A percentile compares a stretch with the other conserved stretches of the same genome.
Evolutionary conservation across 1,140 invertebrate genomes (phyloP).

Genomic region (Phthorimaea operculella): DNA sequence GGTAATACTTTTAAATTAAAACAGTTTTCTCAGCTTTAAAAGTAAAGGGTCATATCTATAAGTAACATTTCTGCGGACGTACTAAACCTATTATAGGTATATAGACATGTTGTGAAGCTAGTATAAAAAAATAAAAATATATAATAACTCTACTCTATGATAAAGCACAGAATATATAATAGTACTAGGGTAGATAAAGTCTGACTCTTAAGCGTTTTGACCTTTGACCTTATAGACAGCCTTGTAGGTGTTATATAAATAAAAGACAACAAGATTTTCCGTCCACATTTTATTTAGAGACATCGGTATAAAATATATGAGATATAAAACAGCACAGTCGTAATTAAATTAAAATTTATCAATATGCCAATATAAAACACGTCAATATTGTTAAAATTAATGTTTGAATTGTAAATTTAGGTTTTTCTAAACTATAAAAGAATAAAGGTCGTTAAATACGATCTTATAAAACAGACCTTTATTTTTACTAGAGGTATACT

Average conservation of each 20-base stretch:
- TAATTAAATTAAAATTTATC: slow-evolving; percentile 60
- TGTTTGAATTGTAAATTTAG: slow-evolving; percentile 29
- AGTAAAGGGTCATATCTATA: too few species aligned
- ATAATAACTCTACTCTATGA: too few species aligned
- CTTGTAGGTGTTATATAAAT: slow-evolving; percentile 14
- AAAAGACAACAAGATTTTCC: slow-evolving; percentile 21
- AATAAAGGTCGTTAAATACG: not conserved
- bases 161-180: too few species aligned
- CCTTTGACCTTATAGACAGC: too few species aligned
- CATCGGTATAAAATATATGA: slow-evolving; percentile 67
- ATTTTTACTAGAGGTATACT: not conserved
- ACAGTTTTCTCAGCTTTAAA: too few species aligned
- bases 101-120: too few species aligned
- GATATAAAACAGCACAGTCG: slow-evolving; percentile 66
- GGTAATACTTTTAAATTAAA: too few species aligned
- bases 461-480: not conserved
- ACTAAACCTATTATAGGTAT: too few species aligned
- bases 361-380: slow-evolving; percentile 53
- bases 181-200: too few species aligned
- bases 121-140: too few species aligned
- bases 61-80: too few species aligned
- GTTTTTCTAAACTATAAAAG: not conserved
- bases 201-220: too few species aligned
- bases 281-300: slow-evolving; percentile 66
- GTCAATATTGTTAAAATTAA: slow-evolving; percentile 35